A percentile compares a stretch with the other conserved stretches of the same genome.
phyloP scores from a whole-genome alignment of 2,888 invertebrate species.

The Bellardia bayeri region DNA sequence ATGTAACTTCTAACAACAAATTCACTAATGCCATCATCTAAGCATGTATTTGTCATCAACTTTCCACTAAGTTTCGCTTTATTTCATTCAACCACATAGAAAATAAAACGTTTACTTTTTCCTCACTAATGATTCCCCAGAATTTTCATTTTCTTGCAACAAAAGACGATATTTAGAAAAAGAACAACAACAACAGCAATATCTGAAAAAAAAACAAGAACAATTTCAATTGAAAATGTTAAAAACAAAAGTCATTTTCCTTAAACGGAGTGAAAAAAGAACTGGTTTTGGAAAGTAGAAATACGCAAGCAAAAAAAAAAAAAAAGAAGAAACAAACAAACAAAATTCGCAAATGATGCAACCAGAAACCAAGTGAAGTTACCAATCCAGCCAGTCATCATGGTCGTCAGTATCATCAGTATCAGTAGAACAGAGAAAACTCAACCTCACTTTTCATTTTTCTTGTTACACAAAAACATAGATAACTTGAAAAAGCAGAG shows the following conservation, averaged over 20 bases:
- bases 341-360: slow-evolving; percentile 55
- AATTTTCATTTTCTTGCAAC: slow-evolving; percentile 60
- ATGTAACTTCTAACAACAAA: too few relatives aligned
- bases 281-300: slow-evolving; percentile 58
- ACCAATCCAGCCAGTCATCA: slow-evolving; percentile 47
- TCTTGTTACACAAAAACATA: slow-evolving; percentile 68
- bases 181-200: neutral
- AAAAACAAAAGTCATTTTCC: slow-evolving; percentile 73
- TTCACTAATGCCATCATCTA: neutral
- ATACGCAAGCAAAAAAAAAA: neutral
- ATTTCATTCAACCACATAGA: neutral
- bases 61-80: slow-evolving; percentile 29
- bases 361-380: slow-evolving; percentile 55
- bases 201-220: neutral
- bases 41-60: neutral
- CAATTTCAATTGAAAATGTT: slow-evolving; percentile 59
- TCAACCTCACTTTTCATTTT: slow-evolving; percentile 72
- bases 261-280: slow-evolving; percentile 39
- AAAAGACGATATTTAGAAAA: neutral
- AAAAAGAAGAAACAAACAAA: neutral
- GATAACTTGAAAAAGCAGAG: slow-evolving; percentile 68
- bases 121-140: slow-evolving; percentile 46
- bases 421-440: slow-evolving; percentile 70
- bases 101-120: neutral
- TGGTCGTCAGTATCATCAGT: slow-evolving; percentile 9